These are phyloP conservation scores for Micrastur ruficollis DNA, from an alignment of 2,797 vertebrate genomes.

Conservation along the genomic window DNA sequence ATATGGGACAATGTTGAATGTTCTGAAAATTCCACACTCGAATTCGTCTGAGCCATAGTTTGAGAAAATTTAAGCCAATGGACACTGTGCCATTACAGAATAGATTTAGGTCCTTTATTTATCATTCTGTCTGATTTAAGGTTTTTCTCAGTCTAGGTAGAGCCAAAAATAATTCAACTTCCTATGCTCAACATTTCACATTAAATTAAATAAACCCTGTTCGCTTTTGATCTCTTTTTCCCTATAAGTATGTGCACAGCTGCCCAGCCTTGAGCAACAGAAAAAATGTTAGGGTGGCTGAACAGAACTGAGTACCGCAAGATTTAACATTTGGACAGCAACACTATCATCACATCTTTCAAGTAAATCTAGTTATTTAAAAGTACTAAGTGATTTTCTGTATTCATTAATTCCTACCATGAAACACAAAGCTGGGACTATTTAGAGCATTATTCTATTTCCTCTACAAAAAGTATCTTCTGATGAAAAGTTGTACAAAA, in stretches of 20 bases:
- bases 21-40: neutral
- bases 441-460: conserved; percentile 12
- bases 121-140: neutral
- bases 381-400: conserved; percentile 46
- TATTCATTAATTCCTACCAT: conserved; percentile 20
- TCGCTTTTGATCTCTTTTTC: conserved; percentile 42
- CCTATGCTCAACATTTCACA: neutral
- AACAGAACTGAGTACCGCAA: conserved; percentile 8
- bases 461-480: conserved; percentile 24
- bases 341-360: conserved; percentile 41
- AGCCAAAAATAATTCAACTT: neutral
- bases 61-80: neutral
- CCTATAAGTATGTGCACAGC: conserved; percentile 13
- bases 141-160: neutral
- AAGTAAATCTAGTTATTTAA: conserved; percentile 33
- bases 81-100: neutral
- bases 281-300: conserved; percentile 4
- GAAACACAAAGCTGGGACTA: conserved; percentile 44
- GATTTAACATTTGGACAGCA: conserved; percentile 27
- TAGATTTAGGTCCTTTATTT: neutral
- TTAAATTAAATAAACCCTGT: neutral
- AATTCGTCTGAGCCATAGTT: neutral
- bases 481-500: conserved; percentile 52
- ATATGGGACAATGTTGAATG: neutral
- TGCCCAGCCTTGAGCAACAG: neutral